Base-by-base conservation (phyloP, 2,888 invertebrate genomes). In the Eupithecia inturbata region DNA sequence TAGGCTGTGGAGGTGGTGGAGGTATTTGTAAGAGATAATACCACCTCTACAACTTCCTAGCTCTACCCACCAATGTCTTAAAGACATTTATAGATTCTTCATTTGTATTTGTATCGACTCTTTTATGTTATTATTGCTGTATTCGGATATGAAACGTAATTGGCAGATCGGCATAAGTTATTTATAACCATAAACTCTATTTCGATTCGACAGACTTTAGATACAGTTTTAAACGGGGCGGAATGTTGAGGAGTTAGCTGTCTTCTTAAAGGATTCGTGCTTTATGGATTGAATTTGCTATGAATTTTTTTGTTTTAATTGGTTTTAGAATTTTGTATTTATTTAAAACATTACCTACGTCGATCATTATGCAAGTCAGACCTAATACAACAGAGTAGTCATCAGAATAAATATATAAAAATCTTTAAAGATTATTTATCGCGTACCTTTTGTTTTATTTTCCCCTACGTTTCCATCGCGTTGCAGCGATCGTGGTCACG, bases 71-170 rank as follows among this genome's bases (percentile, higher is more conserved):
- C 86, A 89, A 90, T 89, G 90, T 91, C 91, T 92, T 92, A 91
- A 92, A 91, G 90, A 87, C 92, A 91, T 93, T 92, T 93, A 93
- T 92, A 93, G 94, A 92, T 93, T 91, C 92, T 92, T 93, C 93
- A 94, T 94, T 93, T 93, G 90, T 93, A 89, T 93, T 88, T 90
- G 85, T 90, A 91, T 93, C 92, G 93, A 93, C 91, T 90, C 92
- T 84, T 91, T 91, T 92, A 92, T 92, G 91, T 92, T 92, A 93
- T 91, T 92, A 91, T 93, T 88, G 83, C 90, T 88, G 84, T 87
- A 88, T 84, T 86, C 84, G 85, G 87, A 87, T 89, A 90, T 88
- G 83, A 87, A 87, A 87, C 83, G 89, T 91, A 92, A 93, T 93
- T 92, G 92, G 85, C 84, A 87, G 86, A 86, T 81, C 83, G 84